Percentiles rank a stretch among this genome's conserved stretches.
phyloP scores from a whole-genome alignment of 2,797 vertebrate genomes.

The Tiaroga cobitis region DNA sequence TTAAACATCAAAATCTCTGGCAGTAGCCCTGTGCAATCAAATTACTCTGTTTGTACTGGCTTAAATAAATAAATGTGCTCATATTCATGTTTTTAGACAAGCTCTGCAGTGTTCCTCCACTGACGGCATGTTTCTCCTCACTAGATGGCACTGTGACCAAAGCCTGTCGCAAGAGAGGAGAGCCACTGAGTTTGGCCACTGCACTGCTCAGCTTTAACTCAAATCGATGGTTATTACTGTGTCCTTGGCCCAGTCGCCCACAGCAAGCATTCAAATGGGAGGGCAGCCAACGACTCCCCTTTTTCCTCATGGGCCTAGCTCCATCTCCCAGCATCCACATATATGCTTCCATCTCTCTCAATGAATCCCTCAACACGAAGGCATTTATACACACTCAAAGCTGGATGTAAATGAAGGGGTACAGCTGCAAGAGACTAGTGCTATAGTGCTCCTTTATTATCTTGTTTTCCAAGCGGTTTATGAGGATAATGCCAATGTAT shows the following conservation, averaged over 20 bases:
- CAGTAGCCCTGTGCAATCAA: background rate
- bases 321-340: conserved; percentile 39
- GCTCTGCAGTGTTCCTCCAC: background rate
- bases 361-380: conserved; percentile 27
- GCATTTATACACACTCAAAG: conserved; percentile 4
- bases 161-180: background rate
- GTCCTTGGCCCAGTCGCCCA: conserved; percentile 69
- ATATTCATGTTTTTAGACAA: background rate
- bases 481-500: conserved; percentile 17
- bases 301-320: conserved; percentile 56
- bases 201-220: conserved; percentile 71
- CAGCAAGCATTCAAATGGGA: conserved; percentile 53
- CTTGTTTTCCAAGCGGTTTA: background rate
- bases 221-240: conserved; percentile 78
- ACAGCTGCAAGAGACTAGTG: conserved; percentile 3
- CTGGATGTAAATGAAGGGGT: conserved; percentile 13
- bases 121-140: background rate
- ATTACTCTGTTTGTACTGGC: conserved; percentile 22
- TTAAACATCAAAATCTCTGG: background rate
- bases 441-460: conserved; percentile 16
- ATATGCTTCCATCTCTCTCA: conserved; percentile 34
- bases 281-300: conserved; percentile 59
- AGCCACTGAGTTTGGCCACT: conserved; percentile 61
- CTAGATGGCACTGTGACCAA: conserved; percentile 64
- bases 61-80: conserved; percentile 14